A percentile compares a stretch with the other conserved stretches of the same genome.
These are phyloP conservation scores for Protonibea diacanthus DNA, from an alignment of 2,797 vertebrate genomes.

Conservation along the genomic window DNA sequence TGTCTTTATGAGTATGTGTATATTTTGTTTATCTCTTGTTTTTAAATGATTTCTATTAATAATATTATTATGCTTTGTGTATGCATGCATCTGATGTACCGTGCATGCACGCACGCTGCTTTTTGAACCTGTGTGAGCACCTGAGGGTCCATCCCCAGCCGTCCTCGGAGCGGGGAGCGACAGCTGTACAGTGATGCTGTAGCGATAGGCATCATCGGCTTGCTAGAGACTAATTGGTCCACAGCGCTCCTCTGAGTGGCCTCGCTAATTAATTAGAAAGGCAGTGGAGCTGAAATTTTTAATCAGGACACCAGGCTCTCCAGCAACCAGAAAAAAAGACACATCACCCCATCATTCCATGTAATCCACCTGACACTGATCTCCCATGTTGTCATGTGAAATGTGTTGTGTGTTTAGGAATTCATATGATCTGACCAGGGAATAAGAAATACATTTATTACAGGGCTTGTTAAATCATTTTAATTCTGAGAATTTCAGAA, in stretches of 20 bases:
- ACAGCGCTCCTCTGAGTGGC: conserved; percentile 83
- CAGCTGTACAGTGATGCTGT: conserved; percentile 83
- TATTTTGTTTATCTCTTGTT: neutral
- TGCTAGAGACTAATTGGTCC: conserved; percentile 85
- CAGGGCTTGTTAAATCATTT: conserved; percentile 60
- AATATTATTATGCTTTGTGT: conserved; percentile 12
- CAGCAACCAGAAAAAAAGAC: conserved; percentile 64
- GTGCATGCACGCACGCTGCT: conserved; percentile 45
- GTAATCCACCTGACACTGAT: conserved; percentile 83
- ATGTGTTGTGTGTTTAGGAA: conserved; percentile 75
- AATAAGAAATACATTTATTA: conserved; percentile 69
- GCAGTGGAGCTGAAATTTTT: conserved; percentile 88
- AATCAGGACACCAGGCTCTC: conserved; percentile 85
- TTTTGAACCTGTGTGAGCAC: conserved; percentile 77
- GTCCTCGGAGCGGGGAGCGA: conserved; percentile 77
- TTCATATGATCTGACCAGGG: conserved; percentile 66
- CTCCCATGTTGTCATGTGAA: conserved; percentile 72
- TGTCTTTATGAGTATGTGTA: neutral
- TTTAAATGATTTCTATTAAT: neutral
- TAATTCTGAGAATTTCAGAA: conserved; percentile 57
- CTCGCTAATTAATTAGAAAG: conserved; percentile 89
- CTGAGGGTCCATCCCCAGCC: conserved; percentile 79
- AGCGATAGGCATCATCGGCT: conserved; percentile 85
- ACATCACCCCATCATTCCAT: conserved; percentile 79
- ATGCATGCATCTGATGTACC: conserved; percentile 43